Evolutionary conservation across 2,113 vertebrate species (phyloP).

Genomic region (Toxostoma redivivum): DNA sequence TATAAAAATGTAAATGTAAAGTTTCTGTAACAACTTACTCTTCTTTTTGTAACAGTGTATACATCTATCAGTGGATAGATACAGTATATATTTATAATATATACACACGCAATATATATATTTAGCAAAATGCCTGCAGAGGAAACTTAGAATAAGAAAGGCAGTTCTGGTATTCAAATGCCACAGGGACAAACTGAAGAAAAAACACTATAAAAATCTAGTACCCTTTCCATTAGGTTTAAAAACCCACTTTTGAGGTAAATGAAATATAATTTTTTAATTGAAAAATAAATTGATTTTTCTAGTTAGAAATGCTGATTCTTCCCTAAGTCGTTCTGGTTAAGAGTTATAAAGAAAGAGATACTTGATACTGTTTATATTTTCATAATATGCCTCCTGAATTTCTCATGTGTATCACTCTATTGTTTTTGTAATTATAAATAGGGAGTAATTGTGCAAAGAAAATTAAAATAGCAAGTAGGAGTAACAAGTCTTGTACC

Average conservation of each 20-base stretch:
- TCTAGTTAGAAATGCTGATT: conserved; percentile 48
- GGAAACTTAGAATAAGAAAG: conserved; percentile 45
- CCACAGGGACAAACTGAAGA: background rate
- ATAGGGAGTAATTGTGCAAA: conserved; percentile 38
- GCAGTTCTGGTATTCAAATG: conserved; percentile 34
- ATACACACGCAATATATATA: conserved; percentile 46
- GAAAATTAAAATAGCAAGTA: conserved; percentile 44
- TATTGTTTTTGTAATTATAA: conserved; percentile 56
- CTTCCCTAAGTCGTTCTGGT: conserved; percentile 32
- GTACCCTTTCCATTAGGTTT: background rate
- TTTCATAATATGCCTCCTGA: conserved; percentile 51
- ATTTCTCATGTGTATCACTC: conserved; percentile 18
- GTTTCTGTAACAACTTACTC: conserved; percentile 50
- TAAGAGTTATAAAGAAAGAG: conserved; percentile 42
- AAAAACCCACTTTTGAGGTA: background rate
- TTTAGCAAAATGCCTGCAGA: conserved; percentile 55
- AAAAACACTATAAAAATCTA: background rate
- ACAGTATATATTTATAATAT: conserved; percentile 65
- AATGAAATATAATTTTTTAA: conserved; percentile 45
- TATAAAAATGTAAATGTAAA: conserved; percentile 44
- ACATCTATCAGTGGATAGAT: conserved; percentile 51
- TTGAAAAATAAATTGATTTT: conserved; percentile 56
- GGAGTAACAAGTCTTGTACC: conserved; percentile 24
- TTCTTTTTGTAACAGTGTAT: conserved; percentile 52
- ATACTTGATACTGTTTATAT: conserved; percentile 41